A percentile compares a stretch with the other conserved stretches of the same genome.
phyloP scores from a whole-genome alignment of 2,113 vertebrate genomes.

The Lepus timidus region DNA sequence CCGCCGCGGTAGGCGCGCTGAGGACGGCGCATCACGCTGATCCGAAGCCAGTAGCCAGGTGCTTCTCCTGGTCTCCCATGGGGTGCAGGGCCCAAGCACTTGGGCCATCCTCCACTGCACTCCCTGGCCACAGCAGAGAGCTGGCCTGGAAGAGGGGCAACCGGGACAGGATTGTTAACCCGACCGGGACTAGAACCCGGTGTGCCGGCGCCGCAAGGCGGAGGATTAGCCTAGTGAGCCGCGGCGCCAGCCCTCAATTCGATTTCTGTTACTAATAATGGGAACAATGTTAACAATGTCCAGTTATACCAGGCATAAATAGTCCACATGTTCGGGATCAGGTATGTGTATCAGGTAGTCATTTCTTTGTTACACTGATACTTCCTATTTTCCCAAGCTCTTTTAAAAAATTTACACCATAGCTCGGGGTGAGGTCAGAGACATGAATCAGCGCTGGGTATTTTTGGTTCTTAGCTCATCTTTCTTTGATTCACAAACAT shows the following conservation, averaged over 20 bases:
- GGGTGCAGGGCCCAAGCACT: no score
- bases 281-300: not conserved
- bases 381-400: not conserved
- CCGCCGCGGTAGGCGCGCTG: no score
- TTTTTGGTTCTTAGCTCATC: not conserved
- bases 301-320: not conserved
- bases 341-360: not conserved
- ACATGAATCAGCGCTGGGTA: not conserved
- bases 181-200: no score
- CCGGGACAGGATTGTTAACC: no score
- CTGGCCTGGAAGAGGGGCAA: no score
- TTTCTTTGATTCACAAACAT: constrained; percentile 37
- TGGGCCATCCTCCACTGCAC: no score
- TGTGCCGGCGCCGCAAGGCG: no score
- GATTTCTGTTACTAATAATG: constrained; percentile 4
- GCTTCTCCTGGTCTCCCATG: no score
- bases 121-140: no score
- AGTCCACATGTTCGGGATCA: not conserved
- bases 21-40: no score
- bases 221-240: no score
- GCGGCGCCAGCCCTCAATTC: not conserved
- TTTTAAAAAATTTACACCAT: not conserved
- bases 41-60: no score
- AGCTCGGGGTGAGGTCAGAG: not conserved
- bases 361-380: not conserved